These are phyloP conservation scores for Monochamus alternatus DNA, from an alignment of 2,888 invertebrate genomes.

Conservation along the genomic window DNA sequence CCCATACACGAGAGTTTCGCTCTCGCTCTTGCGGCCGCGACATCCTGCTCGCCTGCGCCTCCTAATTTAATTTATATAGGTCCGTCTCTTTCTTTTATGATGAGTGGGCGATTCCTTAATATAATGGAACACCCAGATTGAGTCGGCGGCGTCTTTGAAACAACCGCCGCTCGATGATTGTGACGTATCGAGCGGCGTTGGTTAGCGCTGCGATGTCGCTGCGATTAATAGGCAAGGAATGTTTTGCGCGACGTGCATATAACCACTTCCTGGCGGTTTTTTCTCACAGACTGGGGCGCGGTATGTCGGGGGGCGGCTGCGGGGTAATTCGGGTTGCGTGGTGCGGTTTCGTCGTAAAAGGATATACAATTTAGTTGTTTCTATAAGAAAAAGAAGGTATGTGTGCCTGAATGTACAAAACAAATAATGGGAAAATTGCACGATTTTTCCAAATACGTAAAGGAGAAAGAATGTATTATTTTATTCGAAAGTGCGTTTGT, in stretches of 20 bases:
- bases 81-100: constrained; percentile 47
- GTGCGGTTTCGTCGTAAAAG: not conserved
- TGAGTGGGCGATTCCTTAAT: constrained; percentile 67
- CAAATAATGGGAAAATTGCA: no score
- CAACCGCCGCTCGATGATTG: constrained; percentile 63
- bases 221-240: constrained; percentile 27
- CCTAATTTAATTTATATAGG: constrained; percentile 52
- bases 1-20: constrained; percentile 60
- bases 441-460: no score
- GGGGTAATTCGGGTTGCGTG: not conserved
- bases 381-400: no score
- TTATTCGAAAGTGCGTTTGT: no score
- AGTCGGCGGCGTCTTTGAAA: constrained; percentile 69
- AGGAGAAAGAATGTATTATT: no score
- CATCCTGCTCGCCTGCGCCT: constrained; percentile 39
- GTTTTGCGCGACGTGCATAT: constrained; percentile 32
- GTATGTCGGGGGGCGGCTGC: not conserved
- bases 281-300: not conserved
- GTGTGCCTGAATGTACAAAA: no score
- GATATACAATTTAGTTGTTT: no score
- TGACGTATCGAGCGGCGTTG: constrained; percentile 54
- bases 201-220: constrained; percentile 39
- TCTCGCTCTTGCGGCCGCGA: constrained; percentile 54
- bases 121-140: constrained; percentile 71
- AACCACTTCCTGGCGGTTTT: constrained; percentile 35